Percentiles rank a stretch among this genome's conserved stretches.
phyloP scores from a whole-genome alignment of 1,140 invertebrate species.

The Drosophila eugracilis region DNA sequence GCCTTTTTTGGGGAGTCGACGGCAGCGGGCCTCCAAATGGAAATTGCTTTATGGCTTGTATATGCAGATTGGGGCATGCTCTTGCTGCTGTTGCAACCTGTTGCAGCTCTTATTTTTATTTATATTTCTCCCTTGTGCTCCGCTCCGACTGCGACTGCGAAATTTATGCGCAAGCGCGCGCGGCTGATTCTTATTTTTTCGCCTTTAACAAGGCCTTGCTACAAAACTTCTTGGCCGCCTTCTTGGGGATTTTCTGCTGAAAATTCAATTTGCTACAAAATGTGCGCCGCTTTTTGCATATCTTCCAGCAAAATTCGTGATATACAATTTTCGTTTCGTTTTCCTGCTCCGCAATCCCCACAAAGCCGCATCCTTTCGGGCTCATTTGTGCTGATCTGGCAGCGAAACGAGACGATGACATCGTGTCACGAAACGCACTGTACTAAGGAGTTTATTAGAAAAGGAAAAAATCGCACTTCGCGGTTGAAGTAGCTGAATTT shows the following conservation, averaged over 20 bases:
- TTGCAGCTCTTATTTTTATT: conserved; percentile 56
- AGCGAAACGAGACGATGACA: conserved; percentile 1
- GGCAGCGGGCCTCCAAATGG: conserved; percentile 64
- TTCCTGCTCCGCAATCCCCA: conserved; percentile 55
- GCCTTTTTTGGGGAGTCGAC: conserved; percentile 56
- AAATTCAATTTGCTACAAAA: conserved; percentile 84
- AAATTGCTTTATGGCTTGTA: conserved; percentile 84
- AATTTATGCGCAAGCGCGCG: conserved; percentile 83
- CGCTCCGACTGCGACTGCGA: conserved; percentile 20
- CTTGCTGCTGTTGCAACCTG: conserved; percentile 51
- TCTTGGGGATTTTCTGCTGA: conserved; percentile 68
- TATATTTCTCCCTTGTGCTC: conserved; percentile 49
- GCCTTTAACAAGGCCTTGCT: conserved; percentile 77
- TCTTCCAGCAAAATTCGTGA: conserved; percentile 84
- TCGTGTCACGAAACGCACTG: conserved; percentile 34
- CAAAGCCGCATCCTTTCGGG: conserved; percentile 53
- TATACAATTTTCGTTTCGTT: conserved; percentile 84
- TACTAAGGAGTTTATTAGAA: background rate
- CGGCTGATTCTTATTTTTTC: conserved; percentile 82
- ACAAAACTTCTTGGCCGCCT: conserved; percentile 21
- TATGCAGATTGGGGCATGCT: conserved; percentile 79
- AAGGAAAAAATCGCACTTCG: background rate
- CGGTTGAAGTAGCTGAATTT: too few relatives aligned
- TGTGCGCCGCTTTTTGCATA: conserved; percentile 83
- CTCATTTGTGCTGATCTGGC: conserved; percentile 54